Conservation (phyloP, 2,113 vertebrate species). For the Halichoerus grypus region DNA sequence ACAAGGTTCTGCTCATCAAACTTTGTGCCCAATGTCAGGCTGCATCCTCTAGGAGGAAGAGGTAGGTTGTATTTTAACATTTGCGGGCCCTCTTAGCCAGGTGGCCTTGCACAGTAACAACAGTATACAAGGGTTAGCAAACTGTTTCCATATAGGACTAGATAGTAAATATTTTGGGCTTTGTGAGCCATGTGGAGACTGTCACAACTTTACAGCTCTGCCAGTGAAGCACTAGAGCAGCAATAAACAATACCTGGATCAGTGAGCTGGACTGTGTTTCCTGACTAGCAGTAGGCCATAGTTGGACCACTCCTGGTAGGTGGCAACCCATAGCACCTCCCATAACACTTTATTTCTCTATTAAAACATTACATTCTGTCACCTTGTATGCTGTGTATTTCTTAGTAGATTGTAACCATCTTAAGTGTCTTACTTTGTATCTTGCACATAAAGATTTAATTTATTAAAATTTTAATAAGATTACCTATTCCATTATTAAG, state of each 20-base stretch:
- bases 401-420: neutral
- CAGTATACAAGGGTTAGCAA: neutral
- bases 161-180: neutral
- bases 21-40: neutral
- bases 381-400: neutral
- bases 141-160: neutral
- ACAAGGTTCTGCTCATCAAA: neutral
- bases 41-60: neutral
- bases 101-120: neutral
- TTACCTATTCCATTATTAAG: neutral
- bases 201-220: neutral
- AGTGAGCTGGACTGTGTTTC: neutral
- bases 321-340: neutral
- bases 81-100: neutral
- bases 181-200: neutral
- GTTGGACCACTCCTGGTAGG: neutral
- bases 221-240: neutral
- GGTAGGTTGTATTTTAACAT: neutral
- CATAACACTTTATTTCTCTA: neutral
- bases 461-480: conserved; percentile 30
- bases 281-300: neutral
- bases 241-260: neutral
- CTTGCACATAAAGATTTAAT: neutral
- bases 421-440: neutral
- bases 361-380: neutral